These are phyloP conservation scores for Leptocoma aspasia DNA, from an alignment of 2,113 vertebrate species.

Conservation along the genomic window DNA sequence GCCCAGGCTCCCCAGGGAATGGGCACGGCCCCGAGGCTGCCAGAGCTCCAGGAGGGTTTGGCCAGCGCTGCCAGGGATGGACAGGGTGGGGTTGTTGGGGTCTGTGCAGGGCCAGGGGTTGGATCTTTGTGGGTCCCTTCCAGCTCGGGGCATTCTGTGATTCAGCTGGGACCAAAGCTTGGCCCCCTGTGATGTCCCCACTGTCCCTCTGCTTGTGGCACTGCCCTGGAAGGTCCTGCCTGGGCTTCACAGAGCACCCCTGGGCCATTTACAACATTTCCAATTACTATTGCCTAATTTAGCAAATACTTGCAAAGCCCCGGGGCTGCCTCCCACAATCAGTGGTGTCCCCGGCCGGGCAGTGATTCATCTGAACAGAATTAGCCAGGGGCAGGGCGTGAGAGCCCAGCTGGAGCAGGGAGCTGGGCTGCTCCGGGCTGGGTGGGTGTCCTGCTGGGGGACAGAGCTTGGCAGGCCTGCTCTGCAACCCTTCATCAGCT, in stretches of 20 bases:
- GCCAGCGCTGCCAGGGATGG: not conserved
- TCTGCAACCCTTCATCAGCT: not conserved
- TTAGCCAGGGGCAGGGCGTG: not conserved
- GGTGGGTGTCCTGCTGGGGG: not conserved
- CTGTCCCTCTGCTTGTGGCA: not conserved
- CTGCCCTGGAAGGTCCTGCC: not conserved
- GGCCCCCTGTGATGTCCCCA: not conserved
- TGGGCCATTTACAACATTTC: not conserved
- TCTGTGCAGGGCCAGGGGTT: not conserved
- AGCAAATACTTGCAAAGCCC: not conserved
- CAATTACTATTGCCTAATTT: not conserved
- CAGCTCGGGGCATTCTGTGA: not conserved
- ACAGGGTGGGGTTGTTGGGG: not conserved
- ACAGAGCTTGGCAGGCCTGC: not conserved
- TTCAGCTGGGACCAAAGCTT: not conserved
- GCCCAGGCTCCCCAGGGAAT: not conserved
- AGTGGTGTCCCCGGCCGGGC: not conserved
- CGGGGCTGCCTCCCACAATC: not conserved
- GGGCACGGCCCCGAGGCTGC: not conserved
- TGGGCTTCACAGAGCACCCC: accelerated
- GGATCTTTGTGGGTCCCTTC: not conserved
- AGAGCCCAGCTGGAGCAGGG: not conserved
- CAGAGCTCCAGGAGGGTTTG: not conserved
- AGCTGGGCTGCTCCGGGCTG: too few relatives aligned
- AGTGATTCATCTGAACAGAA: not conserved